Conservation (phyloP, 1,140 invertebrate species). For the Diabrotica virgifera region DNA sequence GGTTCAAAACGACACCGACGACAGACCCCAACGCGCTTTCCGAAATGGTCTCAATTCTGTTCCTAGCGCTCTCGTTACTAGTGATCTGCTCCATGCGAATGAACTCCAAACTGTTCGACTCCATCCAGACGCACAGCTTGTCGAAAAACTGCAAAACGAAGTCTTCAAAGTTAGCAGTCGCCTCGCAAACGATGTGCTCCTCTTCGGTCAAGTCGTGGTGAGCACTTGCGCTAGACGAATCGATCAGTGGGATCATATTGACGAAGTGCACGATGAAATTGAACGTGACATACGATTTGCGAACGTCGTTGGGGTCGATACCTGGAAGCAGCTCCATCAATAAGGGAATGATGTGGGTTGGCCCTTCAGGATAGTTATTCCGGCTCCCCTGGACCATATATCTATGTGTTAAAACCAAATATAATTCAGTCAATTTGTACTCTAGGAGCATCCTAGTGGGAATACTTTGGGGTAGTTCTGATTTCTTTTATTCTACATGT, state of each 20-base stretch:
- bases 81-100: slow-evolving; percentile 63
- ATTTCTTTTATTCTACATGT: no score
- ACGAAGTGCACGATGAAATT: slow-evolving; percentile 76
- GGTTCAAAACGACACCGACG: slow-evolving; percentile 62
- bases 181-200: slow-evolving; percentile 72
- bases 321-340: slow-evolving; percentile 78
- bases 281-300: slow-evolving; percentile 77
- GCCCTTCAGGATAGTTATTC: slow-evolving; percentile 70
- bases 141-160: slow-evolving; percentile 87
- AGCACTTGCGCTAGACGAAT: slow-evolving; percentile 73
- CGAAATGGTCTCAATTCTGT: slow-evolving; percentile 66
- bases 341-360: slow-evolving; percentile 76
- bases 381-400: slow-evolving; percentile 65
- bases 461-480: no score
- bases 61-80: slow-evolving; percentile 54
- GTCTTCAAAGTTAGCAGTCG: slow-evolving; percentile 82
- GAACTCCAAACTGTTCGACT: slow-evolving; percentile 67
- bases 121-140: slow-evolving; percentile 69
- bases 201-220: slow-evolving; percentile 71
- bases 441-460: no score
- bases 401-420: slow-evolving; percentile 37
- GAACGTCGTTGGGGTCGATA: slow-evolving; percentile 87
- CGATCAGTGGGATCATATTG: slow-evolving; percentile 75
- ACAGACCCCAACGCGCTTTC: slow-evolving; percentile 69
- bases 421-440: slow-evolving; percentile 7